A percentile compares a stretch with the other conserved stretches of the same genome.
Evolutionary conservation across 2,888 invertebrate species (phyloP).

Genomic region (Acrocyrtus sp.): DNA sequence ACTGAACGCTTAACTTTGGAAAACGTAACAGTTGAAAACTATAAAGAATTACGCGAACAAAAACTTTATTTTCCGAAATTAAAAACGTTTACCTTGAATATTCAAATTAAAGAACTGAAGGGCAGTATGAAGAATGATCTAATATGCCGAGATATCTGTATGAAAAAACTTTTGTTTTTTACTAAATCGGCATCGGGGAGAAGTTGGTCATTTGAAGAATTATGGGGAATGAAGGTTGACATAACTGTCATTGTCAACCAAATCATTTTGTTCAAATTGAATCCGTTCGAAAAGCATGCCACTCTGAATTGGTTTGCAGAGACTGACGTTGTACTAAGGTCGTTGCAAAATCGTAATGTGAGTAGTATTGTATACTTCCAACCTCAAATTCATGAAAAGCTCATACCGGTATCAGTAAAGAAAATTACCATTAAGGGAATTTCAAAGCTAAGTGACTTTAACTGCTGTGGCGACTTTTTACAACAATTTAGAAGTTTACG

Average conservation of each 20-base stretch:
- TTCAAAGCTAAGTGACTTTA: too few species aligned
- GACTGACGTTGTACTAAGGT: neutral
- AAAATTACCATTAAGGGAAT: too few species aligned
- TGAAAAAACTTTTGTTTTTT: conserved; percentile 38
- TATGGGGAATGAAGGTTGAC: conserved; percentile 30
- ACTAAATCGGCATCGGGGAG: too few species aligned
- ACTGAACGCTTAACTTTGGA: conserved; percentile 25
- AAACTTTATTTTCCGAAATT: conserved; percentile 36
- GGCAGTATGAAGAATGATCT: too few species aligned
- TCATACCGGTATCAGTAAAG: too few species aligned
- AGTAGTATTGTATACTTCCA: conserved; percentile 33
- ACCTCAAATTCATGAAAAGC: conserved; percentile 4
- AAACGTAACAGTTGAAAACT: conserved; percentile 28
- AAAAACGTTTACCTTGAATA: conserved; percentile 38
- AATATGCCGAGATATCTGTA: neutral
- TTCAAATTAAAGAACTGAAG: conserved; percentile 17
- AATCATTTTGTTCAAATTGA: conserved; percentile 20
- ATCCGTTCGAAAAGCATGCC: conserved; percentile 6
- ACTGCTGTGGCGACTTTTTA: conserved; percentile 18
- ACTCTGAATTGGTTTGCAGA: conserved; percentile 36
- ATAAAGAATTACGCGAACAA: neutral
- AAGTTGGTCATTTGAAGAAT: conserved; percentile 19
- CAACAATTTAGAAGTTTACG: conserved; percentile 20
- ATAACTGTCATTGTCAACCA: conserved; percentile 38
- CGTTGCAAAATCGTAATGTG: conserved; percentile 1